These are phyloP conservation scores for Dendronephthya gigantea DNA, from an alignment of 64 coral and sea anemone genomes.

Conservation along the genomic window DNA sequence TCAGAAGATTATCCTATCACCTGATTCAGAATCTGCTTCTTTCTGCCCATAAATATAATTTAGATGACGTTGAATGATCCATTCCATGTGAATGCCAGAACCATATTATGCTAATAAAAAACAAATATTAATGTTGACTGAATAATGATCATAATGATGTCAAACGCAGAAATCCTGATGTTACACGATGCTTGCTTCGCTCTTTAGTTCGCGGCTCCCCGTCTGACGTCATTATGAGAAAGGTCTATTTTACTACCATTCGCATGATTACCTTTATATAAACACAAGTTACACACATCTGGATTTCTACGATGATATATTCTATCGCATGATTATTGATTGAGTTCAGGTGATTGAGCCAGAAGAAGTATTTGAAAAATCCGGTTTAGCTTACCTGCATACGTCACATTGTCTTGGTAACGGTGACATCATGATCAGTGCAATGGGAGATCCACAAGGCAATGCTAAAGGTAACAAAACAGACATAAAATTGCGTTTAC, in stretches of 20 bases:
- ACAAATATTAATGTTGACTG: no score
- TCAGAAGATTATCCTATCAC: not conserved
- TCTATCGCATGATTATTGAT: not conserved
- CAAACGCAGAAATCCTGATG: no score
- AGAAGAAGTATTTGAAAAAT: constrained; percentile 77
- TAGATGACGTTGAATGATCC: no score
- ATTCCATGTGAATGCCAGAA: no score
- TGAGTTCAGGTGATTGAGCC: constrained; percentile 57
- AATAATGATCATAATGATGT: no score
- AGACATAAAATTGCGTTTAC: not conserved
- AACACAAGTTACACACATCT: not conserved
- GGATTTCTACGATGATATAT: not conserved
- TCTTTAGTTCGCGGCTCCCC: not conserved
- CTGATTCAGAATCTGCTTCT: no score
- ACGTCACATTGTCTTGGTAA: constrained; percentile 79
- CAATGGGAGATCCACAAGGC: constrained; percentile 63
- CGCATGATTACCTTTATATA: no score
- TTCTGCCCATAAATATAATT: no score
- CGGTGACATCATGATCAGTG: constrained; percentile 81
- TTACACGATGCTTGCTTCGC: not conserved
- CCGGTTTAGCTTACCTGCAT: constrained; percentile 56
- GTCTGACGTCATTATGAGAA: not conserved
- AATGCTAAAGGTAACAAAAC: constrained; percentile 41
- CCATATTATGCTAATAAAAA: no score
- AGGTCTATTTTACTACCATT: no score